Base-by-base conservation (phyloP, 2,888 invertebrate genomes). In the Troglohyphantes excavatus region DNA sequence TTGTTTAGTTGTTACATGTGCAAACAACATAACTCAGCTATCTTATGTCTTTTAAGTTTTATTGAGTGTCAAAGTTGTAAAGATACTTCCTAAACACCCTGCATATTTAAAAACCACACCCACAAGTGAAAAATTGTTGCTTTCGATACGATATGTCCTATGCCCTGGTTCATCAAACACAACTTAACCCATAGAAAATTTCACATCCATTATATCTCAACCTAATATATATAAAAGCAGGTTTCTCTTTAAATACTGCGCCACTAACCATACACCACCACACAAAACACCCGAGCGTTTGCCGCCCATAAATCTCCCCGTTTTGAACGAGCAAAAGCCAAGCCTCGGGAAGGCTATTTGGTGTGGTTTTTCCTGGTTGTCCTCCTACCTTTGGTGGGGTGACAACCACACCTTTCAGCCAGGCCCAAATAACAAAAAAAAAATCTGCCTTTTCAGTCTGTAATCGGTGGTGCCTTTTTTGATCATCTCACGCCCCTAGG, bases 381-480 rank as follows among this genome's bases (percentile, higher is more conserved):
- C 73, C 81, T 73, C 75, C 81, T 75, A 81, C 79, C 73, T 72
- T 81, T 46, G 65, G 27, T n/a, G 73, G 87, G 73, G 39, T 72
- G 61, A 72, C 73, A 23, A 73, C 81, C 79, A 67, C 87, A 59
- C 87, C 79, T 67, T 19, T n/a, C 63, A 27, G 72, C 73, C 84
- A 65, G 67, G 65, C 73, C 75, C 75, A 33, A 29, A 29, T 59
- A 63, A 59, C 9, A 26, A 29, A 72, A 67, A 85, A 84, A 81
- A 75, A 59, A 19, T 59, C 59, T n/a, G 33, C 7, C 79, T 87
- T 87, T 87, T 81, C 59, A 86, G 65, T 86, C 73, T 33, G 63
- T 87, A 87, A 87, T 87, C 87, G 81, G 67, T 88, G 65, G 73
- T 73, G 39, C 75, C 81, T 81, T 81, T 87, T 81, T 81, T 88